Evolutionary conservation across 2,888 invertebrate genomes (phyloP).

Genomic region (Phlogophora meticulosa): DNA sequence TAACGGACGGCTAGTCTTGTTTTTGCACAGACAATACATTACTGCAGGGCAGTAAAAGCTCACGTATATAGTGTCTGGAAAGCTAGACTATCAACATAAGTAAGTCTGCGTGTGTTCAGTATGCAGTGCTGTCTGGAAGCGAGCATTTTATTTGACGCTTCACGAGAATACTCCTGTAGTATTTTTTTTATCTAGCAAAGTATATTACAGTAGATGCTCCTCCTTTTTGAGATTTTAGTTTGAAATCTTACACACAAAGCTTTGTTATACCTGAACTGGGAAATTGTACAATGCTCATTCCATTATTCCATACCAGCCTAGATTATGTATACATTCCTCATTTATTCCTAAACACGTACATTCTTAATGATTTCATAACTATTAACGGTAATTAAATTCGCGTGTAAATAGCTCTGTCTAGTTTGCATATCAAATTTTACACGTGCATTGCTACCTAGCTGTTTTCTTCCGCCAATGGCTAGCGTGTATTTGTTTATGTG

Average conservation of each 20-base stretch:
- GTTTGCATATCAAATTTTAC: conserved; percentile 52
- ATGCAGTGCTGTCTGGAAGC: conserved; percentile 15
- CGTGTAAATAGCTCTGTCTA: conserved; percentile 49
- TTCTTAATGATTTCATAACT: conserved; percentile 3
- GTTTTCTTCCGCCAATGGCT: not conserved
- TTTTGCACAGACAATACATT: conserved; percentile 49
- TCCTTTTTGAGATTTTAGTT: conserved; percentile 2
- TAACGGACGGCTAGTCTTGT: conserved; percentile 37
- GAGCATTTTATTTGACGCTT: conserved; percentile 42
- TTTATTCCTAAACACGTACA: not conserved
- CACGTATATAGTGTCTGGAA: conserved; percentile 47
- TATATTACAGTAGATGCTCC: not conserved
- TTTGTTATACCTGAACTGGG: too few species aligned
- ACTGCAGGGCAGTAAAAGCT: conserved; percentile 46
- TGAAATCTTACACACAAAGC: not conserved
- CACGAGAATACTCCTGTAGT: conserved; percentile 22
- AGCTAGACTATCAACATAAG: conserved; percentile 54
- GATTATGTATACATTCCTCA: not conserved
- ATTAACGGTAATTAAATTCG: conserved; percentile 19
- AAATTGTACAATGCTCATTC: too few species aligned
- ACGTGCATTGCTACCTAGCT: conserved; percentile 44
- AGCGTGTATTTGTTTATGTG: conserved; percentile 28
- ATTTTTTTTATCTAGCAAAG: conserved; percentile 26
- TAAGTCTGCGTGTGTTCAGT: conserved; percentile 30
- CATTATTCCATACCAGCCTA: too few species aligned